Base-by-base conservation (phyloP, 1,140 invertebrate genomes). In the Sycobia sp. region DNA sequence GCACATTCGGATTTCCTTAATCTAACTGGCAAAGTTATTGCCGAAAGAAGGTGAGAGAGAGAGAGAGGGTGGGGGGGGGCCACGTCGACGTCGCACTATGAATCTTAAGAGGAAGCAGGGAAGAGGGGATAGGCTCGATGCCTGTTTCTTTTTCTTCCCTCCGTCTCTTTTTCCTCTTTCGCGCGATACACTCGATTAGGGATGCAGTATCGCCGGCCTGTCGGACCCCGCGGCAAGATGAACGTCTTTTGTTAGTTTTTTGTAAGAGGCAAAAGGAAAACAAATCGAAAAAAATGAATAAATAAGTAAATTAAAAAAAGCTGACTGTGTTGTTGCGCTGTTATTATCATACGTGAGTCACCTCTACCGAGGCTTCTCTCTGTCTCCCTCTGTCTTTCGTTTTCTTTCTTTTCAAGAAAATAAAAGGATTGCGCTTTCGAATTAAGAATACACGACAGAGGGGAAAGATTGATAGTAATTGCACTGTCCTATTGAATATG, bases 101-200 rank as follows among this genome's bases (percentile, higher is more conserved):
- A 58, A 58, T 58, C n/a, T 27, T 49, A 58, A 59, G 22, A 39
- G 23, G 34, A n/a, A n/a, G n/a, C n/a, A n/a, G n/a, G n/a, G n/a
- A n/a, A n/a, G 0, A 14, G 16, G 32, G 20, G 32, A 55, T 10
- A 56, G 29, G 22, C 34, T 47, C n/a, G n/a, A n/a, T n/a, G n/a
- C n/a, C n/a, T n/a, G n/a, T n/a, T n/a, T n/a, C n/a, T n/a, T n/a
- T n/a, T n/a, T n/a, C n/a, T n/a, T n/a, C n/a, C n/a, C n/a, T n/a
- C n/a, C n/a, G n/a, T n/a, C n/a, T n/a, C n/a, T n/a, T n/a, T 38
- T 51, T 27, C 14, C 18, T 49, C 39, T 59, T 60, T 60, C n/a
- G n/a, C n/a, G n/a, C 20, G 36, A 18, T 39, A n/a, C 41, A 27
- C 23, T 55, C n/a, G 51, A 62, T 62, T 62, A 62, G 53, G 16